Evolutionary conservation across 2,113 vertebrate species (phyloP), one percentile per base, ranked within the genome.

Genomic region (Cygnus atratus): DNA sequence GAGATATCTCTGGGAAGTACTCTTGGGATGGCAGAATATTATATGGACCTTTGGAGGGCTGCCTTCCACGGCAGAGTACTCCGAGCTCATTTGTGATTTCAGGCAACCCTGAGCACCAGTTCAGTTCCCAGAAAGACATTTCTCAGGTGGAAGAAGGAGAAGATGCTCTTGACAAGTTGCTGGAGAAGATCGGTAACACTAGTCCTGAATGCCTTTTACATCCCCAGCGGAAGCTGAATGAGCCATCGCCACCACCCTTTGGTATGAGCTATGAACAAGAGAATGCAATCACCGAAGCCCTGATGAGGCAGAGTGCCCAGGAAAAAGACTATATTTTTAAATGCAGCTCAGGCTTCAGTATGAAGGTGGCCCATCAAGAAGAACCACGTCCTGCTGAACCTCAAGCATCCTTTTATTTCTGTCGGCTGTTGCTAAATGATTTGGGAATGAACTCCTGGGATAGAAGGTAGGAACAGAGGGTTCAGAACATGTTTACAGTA

Each of bases 381-480:
- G 97, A 98, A 55, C 99, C 99, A 0, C 87, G 74, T 3, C 98
- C 98, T 10, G 97, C 98, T n/a, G 98, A 99, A 59, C 99, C 98
- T 7, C 98, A 98, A 41, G 98, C 99, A 16, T 98, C 99, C n/a
- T 99, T 99, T 94, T 99, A 99, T 93, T 99, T 99, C 97, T 99
- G 99, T 91, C 98, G 99, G 22, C 97, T 99, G 71, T 94, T 99
- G 87, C 98, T 99, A 6, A 98, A 99, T 39, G 99, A 99, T 96
- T 97, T 99, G 88, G 99, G 99, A 77, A 99, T 99, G 99, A 99
- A 99, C 97, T 99, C 99, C 73, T 99, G 99, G 99, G 99, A 99
- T 8, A 99, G 98, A 97, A 99, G 99, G 99, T 99, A 98, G 87
- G 87, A 19, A 24, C 35, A 7, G 39, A 58, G n/a, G 2, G 12